A percentile compares a stretch with the other conserved stretches of the same genome.
Evolutionary conservation across 2,113 vertebrate genomes (phyloP).

Genomic region (Myxocyprinus asiaticus): DNA sequence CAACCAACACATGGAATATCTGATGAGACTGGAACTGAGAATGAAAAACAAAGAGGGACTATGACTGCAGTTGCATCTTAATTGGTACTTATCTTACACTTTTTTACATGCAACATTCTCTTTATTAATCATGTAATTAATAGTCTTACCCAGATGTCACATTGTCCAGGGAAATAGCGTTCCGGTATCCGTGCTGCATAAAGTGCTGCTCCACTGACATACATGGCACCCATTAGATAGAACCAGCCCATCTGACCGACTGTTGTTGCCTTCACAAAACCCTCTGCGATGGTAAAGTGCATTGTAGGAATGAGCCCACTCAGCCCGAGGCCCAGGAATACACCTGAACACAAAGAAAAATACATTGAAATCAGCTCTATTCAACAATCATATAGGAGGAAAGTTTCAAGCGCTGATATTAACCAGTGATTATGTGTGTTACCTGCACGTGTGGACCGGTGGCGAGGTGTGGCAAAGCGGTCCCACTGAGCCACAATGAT

Average conservation of each 20-base stretch:
- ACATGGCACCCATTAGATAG: conserved; percentile 98
- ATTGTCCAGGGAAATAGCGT: conserved; percentile 96
- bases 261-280: conserved; percentile 96
- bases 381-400: no score
- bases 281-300: conserved; percentile 97
- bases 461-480: conserved; percentile 94
- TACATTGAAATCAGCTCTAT: neutral
- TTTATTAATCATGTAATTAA: neutral
- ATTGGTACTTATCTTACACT: no score
- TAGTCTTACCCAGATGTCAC: conserved; percentile 93
- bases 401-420: neutral
- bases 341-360: conserved; percentile 71
- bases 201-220: conserved; percentile 92
- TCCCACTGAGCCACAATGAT: conserved; percentile 98
- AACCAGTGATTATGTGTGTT: neutral
- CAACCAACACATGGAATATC: conserved; percentile 96
- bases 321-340: conserved; percentile 94
- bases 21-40: conserved; percentile 96
- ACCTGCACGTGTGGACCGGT: conserved; percentile 85
- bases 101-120: neutral
- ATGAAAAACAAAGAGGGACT: conserved; percentile 22
- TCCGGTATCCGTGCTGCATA: conserved; percentile 96
- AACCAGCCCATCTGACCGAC: conserved; percentile 99
- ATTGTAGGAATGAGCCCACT: conserved; percentile 97
- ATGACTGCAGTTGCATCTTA: neutral